These are phyloP conservation scores for Sinocyclocheilus rhinocerous DNA, from an alignment of 2,113 vertebrate genomes.

Conservation along the genomic window DNA sequence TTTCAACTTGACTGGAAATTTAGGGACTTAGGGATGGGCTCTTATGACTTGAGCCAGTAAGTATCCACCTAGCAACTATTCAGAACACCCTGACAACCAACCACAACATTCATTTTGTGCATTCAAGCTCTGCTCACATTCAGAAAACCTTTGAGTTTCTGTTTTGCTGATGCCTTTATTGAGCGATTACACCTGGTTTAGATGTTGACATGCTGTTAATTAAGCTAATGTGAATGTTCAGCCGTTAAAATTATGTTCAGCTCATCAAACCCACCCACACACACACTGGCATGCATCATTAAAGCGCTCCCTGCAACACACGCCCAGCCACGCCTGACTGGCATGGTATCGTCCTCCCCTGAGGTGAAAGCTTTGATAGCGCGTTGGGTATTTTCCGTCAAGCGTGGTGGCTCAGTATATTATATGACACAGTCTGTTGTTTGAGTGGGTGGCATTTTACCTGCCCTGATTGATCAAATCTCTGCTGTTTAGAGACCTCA, in stretches of 20 bases:
- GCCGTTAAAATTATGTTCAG: conserved; percentile 4
- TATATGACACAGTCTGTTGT: conserved; percentile 13
- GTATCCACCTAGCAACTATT: neutral
- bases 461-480: conserved; percentile 31
- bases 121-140: neutral
- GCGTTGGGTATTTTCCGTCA: neutral
- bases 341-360: neutral
- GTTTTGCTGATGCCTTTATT: neutral
- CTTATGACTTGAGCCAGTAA: neutral
- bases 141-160: neutral
- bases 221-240: conserved; percentile 6
- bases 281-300: neutral
- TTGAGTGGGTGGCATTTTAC: conserved; percentile 36
- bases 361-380: neutral
- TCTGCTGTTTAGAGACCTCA: conserved; percentile 31
- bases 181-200: conserved; percentile 10
- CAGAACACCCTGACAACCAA: too few species aligned
- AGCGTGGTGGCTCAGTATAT: neutral
- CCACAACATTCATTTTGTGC: neutral
- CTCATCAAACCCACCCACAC: neutral
- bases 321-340: neutral
- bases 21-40: neutral
- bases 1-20: neutral
- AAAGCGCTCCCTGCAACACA: neutral
- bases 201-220: neutral